phyloP scores from a whole-genome alignment of 1,140 invertebrate species.

The Spodoptera litura region DNA sequence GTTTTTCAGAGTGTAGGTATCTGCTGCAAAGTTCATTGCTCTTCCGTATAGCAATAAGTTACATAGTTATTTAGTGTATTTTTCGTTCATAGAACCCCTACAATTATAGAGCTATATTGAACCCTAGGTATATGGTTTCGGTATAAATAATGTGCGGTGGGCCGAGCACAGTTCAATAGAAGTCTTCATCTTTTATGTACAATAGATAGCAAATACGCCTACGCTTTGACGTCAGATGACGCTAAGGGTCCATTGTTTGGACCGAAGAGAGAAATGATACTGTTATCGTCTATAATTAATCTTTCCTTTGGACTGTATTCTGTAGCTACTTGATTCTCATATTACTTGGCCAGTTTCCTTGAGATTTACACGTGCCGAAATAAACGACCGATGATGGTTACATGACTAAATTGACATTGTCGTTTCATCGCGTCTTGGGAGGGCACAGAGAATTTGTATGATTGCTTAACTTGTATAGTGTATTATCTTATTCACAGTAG shows the following conservation, averaged over 20 bases:
- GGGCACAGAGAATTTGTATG: no score
- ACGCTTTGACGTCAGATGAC: not conserved
- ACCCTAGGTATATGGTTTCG: no score
- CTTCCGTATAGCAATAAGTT: not conserved
- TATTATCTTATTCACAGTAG: no score
- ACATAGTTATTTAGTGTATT: not conserved
- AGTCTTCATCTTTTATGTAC: not conserved
- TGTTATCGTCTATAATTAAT: not conserved
- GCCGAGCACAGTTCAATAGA: constrained; percentile 9
- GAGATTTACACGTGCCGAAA: not conserved
- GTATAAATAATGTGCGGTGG: constrained; percentile 1
- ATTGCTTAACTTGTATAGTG: no score
- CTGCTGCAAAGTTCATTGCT: constrained; percentile 6
- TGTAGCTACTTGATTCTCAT: not conserved
- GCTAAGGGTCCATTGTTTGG: not conserved
- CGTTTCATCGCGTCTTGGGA: no score
- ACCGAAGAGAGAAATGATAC: not conserved
- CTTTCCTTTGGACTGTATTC: not conserved
- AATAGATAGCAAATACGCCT: not conserved
- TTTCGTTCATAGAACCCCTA: constrained; percentile 2
- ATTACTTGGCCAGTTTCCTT: no score
- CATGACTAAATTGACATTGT: not conserved
- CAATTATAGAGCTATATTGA: not conserved
- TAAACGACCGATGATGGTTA: not conserved
- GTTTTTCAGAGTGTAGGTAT: constrained; percentile 15